phyloP scores from a whole-genome alignment of 2,888 invertebrate species.

The Drosophila kambysellisi region DNA sequence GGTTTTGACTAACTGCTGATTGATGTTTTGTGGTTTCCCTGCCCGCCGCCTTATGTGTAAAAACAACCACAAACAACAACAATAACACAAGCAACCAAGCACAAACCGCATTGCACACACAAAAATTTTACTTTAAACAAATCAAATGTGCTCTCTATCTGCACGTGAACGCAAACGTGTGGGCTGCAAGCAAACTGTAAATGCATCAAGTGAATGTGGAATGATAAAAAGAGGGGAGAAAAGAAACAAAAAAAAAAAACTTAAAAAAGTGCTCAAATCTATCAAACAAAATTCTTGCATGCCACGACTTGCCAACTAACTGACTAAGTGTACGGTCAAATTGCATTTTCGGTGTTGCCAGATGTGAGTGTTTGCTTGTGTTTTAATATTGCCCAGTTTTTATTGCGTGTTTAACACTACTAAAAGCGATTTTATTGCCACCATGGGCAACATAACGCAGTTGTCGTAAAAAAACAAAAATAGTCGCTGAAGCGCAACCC shows the following conservation, averaged over 20 bases:
- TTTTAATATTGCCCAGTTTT: slow-evolving; percentile 60
- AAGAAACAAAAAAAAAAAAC: slow-evolving; percentile 1
- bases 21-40: slow-evolving; percentile 56
- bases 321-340: slow-evolving; percentile 38
- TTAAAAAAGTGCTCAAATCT: slow-evolving; percentile 11
- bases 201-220: slow-evolving; percentile 60
- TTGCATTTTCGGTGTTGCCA: slow-evolving; percentile 58
- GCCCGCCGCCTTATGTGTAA: slow-evolving; percentile 26
- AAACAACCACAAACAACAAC: slow-evolving; percentile 40
- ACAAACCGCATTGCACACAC: slow-evolving; percentile 22
- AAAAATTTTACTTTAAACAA: slow-evolving; percentile 65
- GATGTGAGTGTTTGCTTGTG: slow-evolving; percentile 30
- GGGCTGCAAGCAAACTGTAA: slow-evolving; percentile 61
- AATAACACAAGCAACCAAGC: slow-evolving; percentile 21
- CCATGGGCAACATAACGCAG: slow-evolving; percentile 76
- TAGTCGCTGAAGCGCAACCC: slow-evolving; percentile 56
- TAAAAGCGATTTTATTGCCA: slow-evolving; percentile 75
- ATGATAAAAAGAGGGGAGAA: slow-evolving; percentile 14
- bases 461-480: slow-evolving; percentile 74
- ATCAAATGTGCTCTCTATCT: slow-evolving; percentile 56
- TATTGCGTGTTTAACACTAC: slow-evolving; percentile 79
- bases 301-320: slow-evolving; percentile 49
- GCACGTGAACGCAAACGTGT: slow-evolving; percentile 60
- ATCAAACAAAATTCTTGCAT: slow-evolving; percentile 32
- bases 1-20: slow-evolving; percentile 47